A percentile compares a stretch with the other conserved stretches of the same genome.
These are phyloP conservation scores for Nasonia vitripennis DNA, from an alignment of 1,140 invertebrate species.

Conservation along the genomic window DNA sequence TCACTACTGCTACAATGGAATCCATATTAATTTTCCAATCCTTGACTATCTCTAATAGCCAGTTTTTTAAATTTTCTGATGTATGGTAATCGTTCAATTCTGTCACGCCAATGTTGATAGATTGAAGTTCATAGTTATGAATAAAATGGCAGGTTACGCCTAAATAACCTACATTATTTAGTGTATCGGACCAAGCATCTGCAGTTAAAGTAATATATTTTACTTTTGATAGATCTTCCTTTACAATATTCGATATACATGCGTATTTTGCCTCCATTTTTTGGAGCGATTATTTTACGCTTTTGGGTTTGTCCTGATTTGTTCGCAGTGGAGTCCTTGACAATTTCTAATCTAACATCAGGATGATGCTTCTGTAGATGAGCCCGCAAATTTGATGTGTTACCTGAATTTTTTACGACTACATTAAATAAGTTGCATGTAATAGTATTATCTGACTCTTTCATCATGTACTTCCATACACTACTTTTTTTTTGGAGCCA, in stretches of 20 bases:
- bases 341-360: neutral
- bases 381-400: conserved; percentile 2
- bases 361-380: neutral
- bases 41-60: neutral
- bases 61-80: neutral
- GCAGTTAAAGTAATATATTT: neutral
- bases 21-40: neutral
- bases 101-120: neutral
- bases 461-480: neutral
- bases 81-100: neutral
- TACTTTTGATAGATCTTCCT: neutral
- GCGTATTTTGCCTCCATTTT: neutral
- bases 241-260: neutral
- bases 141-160: conserved; percentile 2
- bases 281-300: neutral
- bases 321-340: neutral
- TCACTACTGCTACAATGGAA: neutral
- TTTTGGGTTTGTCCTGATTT: neutral
- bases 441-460: neutral
- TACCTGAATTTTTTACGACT: neutral
- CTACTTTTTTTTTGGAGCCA: neutral
- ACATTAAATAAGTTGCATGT: neutral
- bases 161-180: conserved; percentile 1
- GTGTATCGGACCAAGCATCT: neutral
- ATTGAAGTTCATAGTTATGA: neutral